These are phyloP conservation scores for Bergia puertoricense DNA, from an alignment of 92 coral and sea anemone species.

Conservation along the genomic window DNA sequence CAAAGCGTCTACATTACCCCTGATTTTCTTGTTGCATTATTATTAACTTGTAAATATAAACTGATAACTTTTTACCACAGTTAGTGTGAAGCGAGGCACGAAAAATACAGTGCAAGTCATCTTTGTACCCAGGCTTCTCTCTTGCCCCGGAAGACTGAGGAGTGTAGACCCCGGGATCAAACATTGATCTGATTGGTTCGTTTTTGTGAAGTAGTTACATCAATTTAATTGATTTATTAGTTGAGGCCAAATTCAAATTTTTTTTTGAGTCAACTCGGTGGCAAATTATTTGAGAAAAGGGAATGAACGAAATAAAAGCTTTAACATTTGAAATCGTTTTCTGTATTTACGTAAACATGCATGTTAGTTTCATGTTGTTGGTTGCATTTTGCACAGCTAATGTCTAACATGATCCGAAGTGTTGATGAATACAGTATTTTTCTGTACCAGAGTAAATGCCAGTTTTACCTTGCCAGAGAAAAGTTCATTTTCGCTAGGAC, in stretches of 20 bases:
- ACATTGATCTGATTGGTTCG: neutral
- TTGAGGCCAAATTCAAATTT: neutral
- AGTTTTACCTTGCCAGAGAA: no score
- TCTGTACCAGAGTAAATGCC: no score
- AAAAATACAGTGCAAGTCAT: neutral
- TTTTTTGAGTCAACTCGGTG: neutral
- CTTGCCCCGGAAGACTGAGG: no score
- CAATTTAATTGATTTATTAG: neutral
- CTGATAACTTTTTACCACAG: neutral
- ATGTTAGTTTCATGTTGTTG: no score
- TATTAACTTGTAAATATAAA: slow-evolving; percentile 6
- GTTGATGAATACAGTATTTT: no score
- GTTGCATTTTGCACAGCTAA: no score
- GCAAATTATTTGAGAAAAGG: no score
- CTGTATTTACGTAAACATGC: neutral
- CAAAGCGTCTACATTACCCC: neutral
- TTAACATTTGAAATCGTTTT: neutral
- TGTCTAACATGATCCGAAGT: no score
- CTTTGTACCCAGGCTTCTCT: no score
- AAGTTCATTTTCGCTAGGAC: no score
- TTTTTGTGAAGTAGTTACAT: neutral
- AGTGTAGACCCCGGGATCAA: neutral
- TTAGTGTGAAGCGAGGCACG: neutral
- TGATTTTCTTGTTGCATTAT: neutral
- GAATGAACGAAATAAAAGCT: neutral